Evolutionary conservation across 2,113 vertebrate genomes (phyloP).

Genomic region (Nycticorax nycticorax): DNA sequence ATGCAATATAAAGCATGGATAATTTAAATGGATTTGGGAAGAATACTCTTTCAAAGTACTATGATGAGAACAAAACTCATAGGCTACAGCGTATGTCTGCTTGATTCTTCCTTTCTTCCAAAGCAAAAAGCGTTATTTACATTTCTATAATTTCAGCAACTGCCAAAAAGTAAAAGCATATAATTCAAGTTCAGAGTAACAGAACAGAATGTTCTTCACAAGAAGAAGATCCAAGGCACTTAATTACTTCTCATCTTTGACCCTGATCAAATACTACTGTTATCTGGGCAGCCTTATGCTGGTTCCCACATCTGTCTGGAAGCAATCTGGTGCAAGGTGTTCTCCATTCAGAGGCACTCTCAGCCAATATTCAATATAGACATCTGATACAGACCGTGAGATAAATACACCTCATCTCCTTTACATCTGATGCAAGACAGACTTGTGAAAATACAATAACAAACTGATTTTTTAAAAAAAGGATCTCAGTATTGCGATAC

Average conservation of each 20-base stretch:
- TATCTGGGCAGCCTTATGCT: background rate
- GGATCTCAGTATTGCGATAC: background rate
- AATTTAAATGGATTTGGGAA: background rate
- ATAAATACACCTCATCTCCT: background rate
- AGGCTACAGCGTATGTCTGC: background rate
- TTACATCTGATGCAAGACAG: background rate
- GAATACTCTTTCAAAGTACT: background rate
- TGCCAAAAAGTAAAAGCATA: background rate
- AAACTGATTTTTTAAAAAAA: background rate
- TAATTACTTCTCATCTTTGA: background rate
- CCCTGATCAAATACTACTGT: background rate
- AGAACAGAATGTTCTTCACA: background rate
- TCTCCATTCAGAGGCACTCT: background rate
- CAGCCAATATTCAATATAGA: background rate
- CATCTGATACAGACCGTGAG: background rate
- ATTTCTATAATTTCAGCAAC: background rate
- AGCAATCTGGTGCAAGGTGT: background rate
- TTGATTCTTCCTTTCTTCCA: background rate
- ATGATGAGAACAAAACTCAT: background rate
- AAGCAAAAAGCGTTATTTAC: background rate
- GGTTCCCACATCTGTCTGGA: background rate
- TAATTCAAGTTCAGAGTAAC: background rate
- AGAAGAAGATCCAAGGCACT: background rate
- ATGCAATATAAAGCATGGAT: background rate
- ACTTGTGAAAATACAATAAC: background rate